Evolutionary conservation across 1,140 invertebrate species (phyloP).

Genomic region (Anthonomus grandis): DNA sequence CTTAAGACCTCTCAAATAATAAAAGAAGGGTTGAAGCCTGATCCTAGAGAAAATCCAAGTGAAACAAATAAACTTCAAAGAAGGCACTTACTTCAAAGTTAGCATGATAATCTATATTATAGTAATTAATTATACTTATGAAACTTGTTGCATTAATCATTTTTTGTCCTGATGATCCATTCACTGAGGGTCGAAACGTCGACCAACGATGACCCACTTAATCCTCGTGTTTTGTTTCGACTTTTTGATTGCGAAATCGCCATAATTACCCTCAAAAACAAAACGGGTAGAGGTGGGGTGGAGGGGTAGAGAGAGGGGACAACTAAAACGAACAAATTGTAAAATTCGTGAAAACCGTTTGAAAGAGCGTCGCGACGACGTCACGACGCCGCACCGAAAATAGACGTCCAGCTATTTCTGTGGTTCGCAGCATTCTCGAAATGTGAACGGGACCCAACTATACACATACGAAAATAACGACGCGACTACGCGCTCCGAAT

Average conservation of each 20-base stretch:
- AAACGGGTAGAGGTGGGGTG: too few species aligned
- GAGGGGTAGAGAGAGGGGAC: too few species aligned
- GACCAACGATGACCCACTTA: background rate
- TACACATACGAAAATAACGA: constrained; percentile 15
- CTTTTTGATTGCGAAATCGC: background rate
- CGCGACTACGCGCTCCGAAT: constrained; percentile 10
- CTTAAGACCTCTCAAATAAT: background rate
- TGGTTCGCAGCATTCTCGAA: constrained; percentile 36
- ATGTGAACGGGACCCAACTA: constrained; percentile 30
- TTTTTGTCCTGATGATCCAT: too few species aligned
- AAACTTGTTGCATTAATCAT: too few species aligned
- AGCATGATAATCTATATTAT: too few species aligned
- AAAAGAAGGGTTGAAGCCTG: constrained; percentile 3
- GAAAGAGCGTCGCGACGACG: constrained; percentile 22
- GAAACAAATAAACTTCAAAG: too few species aligned
- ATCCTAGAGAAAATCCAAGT: constrained; percentile 5
- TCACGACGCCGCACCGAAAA: constrained; percentile 34
- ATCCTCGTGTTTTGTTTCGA: background rate
- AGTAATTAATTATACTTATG: too few species aligned
- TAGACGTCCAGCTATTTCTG: constrained; percentile 39
- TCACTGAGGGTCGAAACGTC: background rate
- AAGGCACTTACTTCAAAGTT: too few species aligned
- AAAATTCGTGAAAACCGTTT: constrained; percentile 1
- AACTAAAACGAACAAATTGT: too few species aligned
- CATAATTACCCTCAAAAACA: constrained; percentile 1